Evolutionary conservation across 1,140 invertebrate species (phyloP), one percentile per base, ranked within the genome.

Genomic region (Ericerus pela): DNA sequence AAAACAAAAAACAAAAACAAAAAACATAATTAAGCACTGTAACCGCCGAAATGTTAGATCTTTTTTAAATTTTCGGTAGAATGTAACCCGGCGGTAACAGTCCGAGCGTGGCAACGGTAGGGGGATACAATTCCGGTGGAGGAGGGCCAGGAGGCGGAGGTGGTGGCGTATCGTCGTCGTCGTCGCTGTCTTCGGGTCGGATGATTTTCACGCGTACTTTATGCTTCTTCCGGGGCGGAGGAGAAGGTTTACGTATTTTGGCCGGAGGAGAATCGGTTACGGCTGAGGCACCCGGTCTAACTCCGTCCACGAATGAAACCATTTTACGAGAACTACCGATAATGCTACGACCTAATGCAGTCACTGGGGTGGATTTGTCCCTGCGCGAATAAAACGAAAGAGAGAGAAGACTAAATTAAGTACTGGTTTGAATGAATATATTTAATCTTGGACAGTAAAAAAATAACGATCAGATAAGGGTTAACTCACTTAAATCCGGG

Each of bases 151-250:
- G 41, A 16, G 37, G 37, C 41, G 41, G 41, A 2, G 41, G 41
- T 24, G 41, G 41, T 10, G 41, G 41, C 4, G 41, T 24, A 24
- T 47, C 41, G 20, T 47, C 41, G 10, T 10, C 10, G 20, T 16
- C 16, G 10, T 47, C 41, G 37, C n/a, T 16, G 37, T 41, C n/a
- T 8, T 8, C 26, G 16, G 41, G 10, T 8, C 41, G 16, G 14
- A 47, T 47, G 16, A 47, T 47, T 47, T 47, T 47, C 10, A 47
- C 41, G 41, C 41, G 41, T 47, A 47, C 41, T 47, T 47, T 47
- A 24, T 47, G 41, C 18, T 47, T 47, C 20, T 47, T 47, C 18
- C 26, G 16, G 6, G 41, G 41, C 10, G 41, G 41, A 8, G 30
- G 30, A 20, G 41, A 47, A 22, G 41, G 41, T 24, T 47, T 47